phyloP scores from a whole-genome alignment of 1,140 invertebrate species.

The Drosophila sulfurigaster region DNA sequence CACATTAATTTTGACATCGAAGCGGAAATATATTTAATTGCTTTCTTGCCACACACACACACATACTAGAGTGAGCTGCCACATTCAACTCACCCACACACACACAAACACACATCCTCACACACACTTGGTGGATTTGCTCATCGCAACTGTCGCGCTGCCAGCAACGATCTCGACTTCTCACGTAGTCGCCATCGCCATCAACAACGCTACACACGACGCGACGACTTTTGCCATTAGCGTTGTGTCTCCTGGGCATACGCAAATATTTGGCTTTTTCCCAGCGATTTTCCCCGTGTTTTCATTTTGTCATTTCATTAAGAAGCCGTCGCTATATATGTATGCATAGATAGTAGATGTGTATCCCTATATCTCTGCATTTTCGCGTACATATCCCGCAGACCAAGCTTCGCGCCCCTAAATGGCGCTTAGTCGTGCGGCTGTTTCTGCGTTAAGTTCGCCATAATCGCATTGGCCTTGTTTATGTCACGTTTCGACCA shows the following conservation, averaged over 20 bases:
- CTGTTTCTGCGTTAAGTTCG: conserved; percentile 28
- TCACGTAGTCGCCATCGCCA: conserved; percentile 33
- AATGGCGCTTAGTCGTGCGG: conserved; percentile 30
- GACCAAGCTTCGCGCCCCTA: not conserved
- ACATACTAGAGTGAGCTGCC: not conserved
- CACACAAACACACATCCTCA: conserved; percentile 11
- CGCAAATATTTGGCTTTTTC: conserved; percentile 70
- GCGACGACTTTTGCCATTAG: conserved; percentile 67
- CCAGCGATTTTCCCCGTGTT: conserved; percentile 61
- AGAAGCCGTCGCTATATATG: conserved; percentile 33
- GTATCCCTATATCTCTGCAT: conserved; percentile 9
- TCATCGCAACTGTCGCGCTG: conserved; percentile 2
- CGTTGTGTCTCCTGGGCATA: conserved; percentile 49
- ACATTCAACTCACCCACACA: conserved; percentile 6
- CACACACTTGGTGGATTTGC: conserved; percentile 26
- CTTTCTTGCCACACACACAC: conserved; percentile 50
- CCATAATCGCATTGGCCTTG: conserved; percentile 49
- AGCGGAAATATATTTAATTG: conserved; percentile 82
- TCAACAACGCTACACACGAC: not conserved
- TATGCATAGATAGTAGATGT: conserved; percentile 7
- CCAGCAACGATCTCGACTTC: conserved; percentile 14
- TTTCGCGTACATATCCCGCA: conserved; percentile 4
- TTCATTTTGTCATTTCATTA: conserved; percentile 74
- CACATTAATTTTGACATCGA: conserved; percentile 79
- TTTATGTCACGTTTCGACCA: conserved; percentile 63